Percentiles rank a stretch among this genome's conserved stretches.
These are phyloP conservation scores for Cacoxenus indagator DNA, from an alignment of 2,888 invertebrate species.

Conservation along the genomic window DNA sequence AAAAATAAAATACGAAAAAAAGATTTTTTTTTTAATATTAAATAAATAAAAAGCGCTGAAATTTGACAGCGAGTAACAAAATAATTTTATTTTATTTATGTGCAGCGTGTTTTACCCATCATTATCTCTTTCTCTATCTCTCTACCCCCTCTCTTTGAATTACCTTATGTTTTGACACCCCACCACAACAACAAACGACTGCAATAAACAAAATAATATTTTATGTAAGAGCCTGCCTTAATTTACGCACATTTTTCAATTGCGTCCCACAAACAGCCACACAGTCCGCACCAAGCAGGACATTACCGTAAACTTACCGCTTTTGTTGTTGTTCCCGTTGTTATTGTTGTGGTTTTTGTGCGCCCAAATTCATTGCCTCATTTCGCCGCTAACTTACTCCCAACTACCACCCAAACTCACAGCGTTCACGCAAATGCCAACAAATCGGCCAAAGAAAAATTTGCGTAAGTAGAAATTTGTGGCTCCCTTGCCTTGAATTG, in stretches of 20 bases:
- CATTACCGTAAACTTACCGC: slow-evolving; percentile 26
- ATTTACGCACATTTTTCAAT: slow-evolving; percentile 52
- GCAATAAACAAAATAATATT: slow-evolving; percentile 5
- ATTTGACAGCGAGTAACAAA: no score
- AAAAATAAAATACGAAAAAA: not conserved
- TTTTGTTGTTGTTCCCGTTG: slow-evolving; percentile 11
- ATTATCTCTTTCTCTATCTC: no score
- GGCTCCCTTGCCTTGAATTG: not conserved
- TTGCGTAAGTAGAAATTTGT: slow-evolving; percentile 4
- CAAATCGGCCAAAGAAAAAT: slow-evolving; percentile 24
- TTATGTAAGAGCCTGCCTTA: slow-evolving; percentile 25
- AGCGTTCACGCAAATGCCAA: slow-evolving; percentile 26
- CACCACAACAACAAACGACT: no score
- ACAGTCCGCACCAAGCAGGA: not conserved
- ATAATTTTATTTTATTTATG: no score
- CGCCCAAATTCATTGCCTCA: slow-evolving; percentile 18
- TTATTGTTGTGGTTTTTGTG: slow-evolving; percentile 30
- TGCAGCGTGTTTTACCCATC: no score
- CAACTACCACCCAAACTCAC: no score
- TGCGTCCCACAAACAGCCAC: slow-evolving; percentile 31
- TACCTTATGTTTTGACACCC: no score
- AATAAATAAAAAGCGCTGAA: no score
- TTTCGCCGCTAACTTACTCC: not conserved
- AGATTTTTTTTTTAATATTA: not conserved
- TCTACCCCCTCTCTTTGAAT: no score